phyloP scores from a whole-genome alignment of 1,140 invertebrate species.

The Chironomus striatipennis region DNA sequence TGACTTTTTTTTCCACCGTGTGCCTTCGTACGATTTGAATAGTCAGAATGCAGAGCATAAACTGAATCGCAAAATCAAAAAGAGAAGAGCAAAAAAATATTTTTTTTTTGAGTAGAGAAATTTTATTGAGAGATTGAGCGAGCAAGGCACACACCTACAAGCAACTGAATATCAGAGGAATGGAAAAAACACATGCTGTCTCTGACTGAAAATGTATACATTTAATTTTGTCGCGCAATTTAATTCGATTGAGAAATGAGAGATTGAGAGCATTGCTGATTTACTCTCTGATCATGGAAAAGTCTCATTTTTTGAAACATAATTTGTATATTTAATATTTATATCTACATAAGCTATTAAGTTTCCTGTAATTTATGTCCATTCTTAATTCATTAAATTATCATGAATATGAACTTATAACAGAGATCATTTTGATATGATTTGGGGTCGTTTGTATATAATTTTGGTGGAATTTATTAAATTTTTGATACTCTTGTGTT shows the following conservation, averaged over 20 bases:
- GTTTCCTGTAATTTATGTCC: too few species aligned
- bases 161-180: not conserved
- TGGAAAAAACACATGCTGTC: constrained; percentile 3
- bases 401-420: too few species aligned
- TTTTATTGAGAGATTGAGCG: not conserved
- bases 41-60: constrained; percentile 6
- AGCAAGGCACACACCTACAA: not conserved
- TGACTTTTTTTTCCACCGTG: not conserved
- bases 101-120: not conserved
- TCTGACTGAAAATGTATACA: not conserved
- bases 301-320: too few species aligned
- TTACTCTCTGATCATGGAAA: too few species aligned
- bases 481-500: too few species aligned
- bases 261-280: too few species aligned
- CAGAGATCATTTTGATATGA: too few species aligned
- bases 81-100: not conserved
- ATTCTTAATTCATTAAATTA: too few species aligned
- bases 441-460: too few species aligned
- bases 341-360: too few species aligned
- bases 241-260: not conserved
- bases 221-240: constrained; percentile 15
- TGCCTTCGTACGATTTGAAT: not conserved
- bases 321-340: too few species aligned
- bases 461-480: too few species aligned
- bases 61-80: not conserved